These are phyloP conservation scores for Sphenodon punctatus DNA, from an alignment of 2,797 vertebrate genomes.

Conservation along the genomic window DNA sequence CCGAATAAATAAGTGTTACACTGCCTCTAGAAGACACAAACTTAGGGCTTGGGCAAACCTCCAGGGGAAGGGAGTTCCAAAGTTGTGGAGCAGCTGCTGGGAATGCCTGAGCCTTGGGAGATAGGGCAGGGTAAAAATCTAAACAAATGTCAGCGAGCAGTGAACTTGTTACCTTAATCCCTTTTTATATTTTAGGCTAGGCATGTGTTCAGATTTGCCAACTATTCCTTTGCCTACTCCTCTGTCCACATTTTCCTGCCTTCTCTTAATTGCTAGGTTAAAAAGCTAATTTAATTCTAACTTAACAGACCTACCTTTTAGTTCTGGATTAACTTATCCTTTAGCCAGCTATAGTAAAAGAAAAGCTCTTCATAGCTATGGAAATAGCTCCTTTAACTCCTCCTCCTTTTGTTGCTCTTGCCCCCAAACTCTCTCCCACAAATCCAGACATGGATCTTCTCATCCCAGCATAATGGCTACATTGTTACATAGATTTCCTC, in stretches of 20 bases:
- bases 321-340: background rate
- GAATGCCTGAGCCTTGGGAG: too few species aligned
- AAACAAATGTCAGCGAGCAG: background rate
- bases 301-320: background rate
- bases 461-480: too few species aligned
- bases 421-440: background rate
- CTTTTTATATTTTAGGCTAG: too few species aligned
- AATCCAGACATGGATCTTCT: background rate
- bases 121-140: too few species aligned
- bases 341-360: rapidly evolving
- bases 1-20: too few species aligned
- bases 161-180: background rate
- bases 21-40: too few species aligned
- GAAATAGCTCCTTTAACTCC: rapidly evolving
- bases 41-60: too few species aligned
- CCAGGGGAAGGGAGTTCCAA: too few species aligned
- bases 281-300: background rate
- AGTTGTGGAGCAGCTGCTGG: too few species aligned
- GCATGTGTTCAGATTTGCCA: too few species aligned
- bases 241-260: background rate
- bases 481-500: too few species aligned
- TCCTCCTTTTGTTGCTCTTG: background rate
- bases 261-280: background rate
- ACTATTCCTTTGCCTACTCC: background rate
- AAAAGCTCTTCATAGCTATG: too few species aligned